phyloP scores from a whole-genome alignment of 2,113 vertebrate genomes.

The Irena cyanogastra region DNA sequence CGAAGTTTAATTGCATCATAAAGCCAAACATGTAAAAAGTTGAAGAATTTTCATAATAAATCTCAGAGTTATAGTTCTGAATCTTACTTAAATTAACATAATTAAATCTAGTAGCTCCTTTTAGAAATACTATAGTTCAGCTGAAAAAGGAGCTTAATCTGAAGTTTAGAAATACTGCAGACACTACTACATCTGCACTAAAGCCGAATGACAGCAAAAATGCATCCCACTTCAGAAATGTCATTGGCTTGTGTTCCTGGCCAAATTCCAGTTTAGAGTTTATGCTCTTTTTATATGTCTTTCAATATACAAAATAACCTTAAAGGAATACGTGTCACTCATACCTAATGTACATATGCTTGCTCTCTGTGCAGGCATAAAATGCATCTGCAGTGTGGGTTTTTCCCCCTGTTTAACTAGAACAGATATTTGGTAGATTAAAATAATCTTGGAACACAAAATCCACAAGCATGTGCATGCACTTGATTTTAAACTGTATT shows the following conservation, averaged over 20 bases:
- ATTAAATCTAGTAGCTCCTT: conserved; percentile 7
- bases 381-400: fast-evolving
- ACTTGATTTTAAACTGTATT: not conserved
- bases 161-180: not conserved
- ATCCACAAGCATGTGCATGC: not conserved
- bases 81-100: conserved; percentile 34
- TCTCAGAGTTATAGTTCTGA: not conserved
- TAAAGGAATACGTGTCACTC: fast-evolving
- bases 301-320: not conserved
- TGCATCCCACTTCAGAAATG: not conserved
- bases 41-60: conserved; percentile 12
- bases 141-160: not conserved
- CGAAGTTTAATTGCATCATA: conserved; percentile 27
- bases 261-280: not conserved
- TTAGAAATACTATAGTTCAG: not conserved
- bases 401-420: not conserved
- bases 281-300: not conserved
- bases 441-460: not conserved
- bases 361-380: not conserved
- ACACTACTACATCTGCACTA: not conserved
- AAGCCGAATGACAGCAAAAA: not conserved
- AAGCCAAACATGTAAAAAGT: conserved; percentile 1
- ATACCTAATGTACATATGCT: no score
- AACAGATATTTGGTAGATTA: not conserved
- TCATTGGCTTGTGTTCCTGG: not conserved